phyloP scores from a whole-genome alignment of 2,797 vertebrate genomes.

The Manis pentadactyla region DNA sequence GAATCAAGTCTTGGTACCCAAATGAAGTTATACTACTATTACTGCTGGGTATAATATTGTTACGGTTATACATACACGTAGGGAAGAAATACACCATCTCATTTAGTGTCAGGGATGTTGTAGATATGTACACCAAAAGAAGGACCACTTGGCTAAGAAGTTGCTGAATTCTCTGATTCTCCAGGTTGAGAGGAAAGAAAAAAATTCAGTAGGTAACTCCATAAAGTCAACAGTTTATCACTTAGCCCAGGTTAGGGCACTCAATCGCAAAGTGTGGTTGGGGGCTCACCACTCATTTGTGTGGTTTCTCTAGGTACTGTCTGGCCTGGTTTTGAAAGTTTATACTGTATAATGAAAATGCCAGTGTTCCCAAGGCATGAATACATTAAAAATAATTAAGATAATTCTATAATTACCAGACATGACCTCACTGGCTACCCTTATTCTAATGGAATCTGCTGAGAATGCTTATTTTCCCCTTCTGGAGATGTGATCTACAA shows the following conservation, averaged over 20 bases:
- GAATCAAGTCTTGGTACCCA: too few species aligned
- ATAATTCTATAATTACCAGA: conserved; percentile 73
- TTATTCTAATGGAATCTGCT: conserved; percentile 72
- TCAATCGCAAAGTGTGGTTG: not conserved
- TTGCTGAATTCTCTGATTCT: not conserved
- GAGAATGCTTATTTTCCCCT: conserved; percentile 18
- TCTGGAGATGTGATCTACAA: conserved; percentile 35
- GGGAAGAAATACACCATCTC: too few species aligned
- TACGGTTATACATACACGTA: too few species aligned
- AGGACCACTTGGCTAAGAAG: not conserved
- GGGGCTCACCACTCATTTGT: not conserved
- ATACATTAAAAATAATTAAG: conserved; percentile 70
- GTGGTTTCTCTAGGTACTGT: not conserved
- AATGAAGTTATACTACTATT: too few species aligned
- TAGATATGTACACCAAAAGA: rapidly evolving
- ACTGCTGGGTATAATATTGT: too few species aligned
- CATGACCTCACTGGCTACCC: conserved; percentile 70
- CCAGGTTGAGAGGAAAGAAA: not conserved
- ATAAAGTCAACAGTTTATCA: not conserved
- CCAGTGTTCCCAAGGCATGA: conserved; percentile 41
- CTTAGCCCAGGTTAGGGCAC: not conserved
- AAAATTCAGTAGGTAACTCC: not conserved
- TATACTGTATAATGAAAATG: not conserved
- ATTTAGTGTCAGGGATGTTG: too few species aligned
- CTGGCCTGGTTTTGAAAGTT: conserved; percentile 24